Evolutionary conservation across 2,888 invertebrate genomes (phyloP), one percentile per base, ranked within the genome.

Genomic region (Rhamnusium bicolor): DNA sequence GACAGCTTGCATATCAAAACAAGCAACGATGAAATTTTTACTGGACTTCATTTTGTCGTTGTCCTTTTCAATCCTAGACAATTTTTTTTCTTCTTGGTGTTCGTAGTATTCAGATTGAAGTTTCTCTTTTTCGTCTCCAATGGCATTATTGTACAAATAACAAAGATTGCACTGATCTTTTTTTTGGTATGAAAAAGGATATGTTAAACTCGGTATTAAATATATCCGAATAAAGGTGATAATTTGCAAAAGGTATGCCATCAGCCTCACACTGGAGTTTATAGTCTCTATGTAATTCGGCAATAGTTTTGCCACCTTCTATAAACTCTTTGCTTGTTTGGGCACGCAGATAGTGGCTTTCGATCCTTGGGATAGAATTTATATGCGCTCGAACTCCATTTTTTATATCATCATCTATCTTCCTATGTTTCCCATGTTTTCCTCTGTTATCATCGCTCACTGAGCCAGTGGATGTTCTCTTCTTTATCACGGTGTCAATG

Each of bases 171-270:
- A 63, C 14, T 56, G 47, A 47, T 56, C 56, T 24, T 67, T 67
- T 54, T n/a, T 56, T 67, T 12, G 54, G 54, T 10, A 10, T 19
- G 21, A 54, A 4, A 54, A 66, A 56, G 6, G 32, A 60, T 6
- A 72, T 40, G 51, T 67, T 67, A 18, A 67, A 72, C 10, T 67
- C 61, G 7, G 3, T 14, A 19, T 60, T 72, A 27, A 71, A 71
- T 21, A 71, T 71, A n/a, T 71, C 51, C 7, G 51, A n/a, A n/a
- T 67, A 67, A 63, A 67, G 66, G 21, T 60, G 53, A 40, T 67
- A 71, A 18, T 69, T 69, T 24, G 24, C 69, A 51, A 2, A 53
- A 12, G 27, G n/a, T 65, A 40, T 54, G n/a, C 29, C 27, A 14
- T 71, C 16, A 24, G 32, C 6, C 19, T 14, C 24, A 14, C 47